These are phyloP conservation scores for Melanotus villosus DNA, from an alignment of 2,888 invertebrate species.

Conservation along the genomic window DNA sequence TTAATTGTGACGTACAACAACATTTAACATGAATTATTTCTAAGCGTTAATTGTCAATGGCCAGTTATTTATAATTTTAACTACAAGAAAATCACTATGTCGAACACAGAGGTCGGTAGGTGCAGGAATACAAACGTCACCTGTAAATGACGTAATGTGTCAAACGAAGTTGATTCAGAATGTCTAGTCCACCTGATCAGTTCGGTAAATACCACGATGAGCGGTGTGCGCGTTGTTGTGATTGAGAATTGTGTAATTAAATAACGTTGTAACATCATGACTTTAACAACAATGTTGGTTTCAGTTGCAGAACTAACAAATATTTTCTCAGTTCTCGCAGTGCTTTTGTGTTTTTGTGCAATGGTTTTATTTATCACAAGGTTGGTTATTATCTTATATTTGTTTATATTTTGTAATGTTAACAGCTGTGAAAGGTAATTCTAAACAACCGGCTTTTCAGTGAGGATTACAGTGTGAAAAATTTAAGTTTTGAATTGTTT, in stretches of 20 bases:
- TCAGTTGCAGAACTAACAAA: conserved; percentile 83
- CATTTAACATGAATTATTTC: not conserved
- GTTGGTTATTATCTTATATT: conserved; percentile 63
- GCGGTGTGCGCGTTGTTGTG: conserved; percentile 43
- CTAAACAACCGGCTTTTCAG: not conserved
- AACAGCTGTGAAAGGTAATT: too few relatives aligned
- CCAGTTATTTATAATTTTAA: not conserved
- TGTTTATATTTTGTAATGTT: not conserved
- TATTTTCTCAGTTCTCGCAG: conserved; percentile 82
- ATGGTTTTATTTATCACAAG: conserved; percentile 83
- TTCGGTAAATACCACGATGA: conserved; percentile 42
- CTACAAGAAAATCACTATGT: not conserved
- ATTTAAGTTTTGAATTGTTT: too few relatives aligned
- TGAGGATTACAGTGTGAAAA: too few relatives aligned
- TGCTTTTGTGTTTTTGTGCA: conserved; percentile 80
- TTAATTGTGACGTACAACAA: not conserved
- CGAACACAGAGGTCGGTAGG: not conserved
- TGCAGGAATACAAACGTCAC: not conserved
- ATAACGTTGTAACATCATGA: conserved; percentile 55
- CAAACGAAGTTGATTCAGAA: conserved; percentile 23
- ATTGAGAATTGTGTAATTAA: conserved; percentile 43
- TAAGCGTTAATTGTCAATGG: not conserved
- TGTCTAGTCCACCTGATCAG: conserved; percentile 27
- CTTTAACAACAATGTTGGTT: conserved; percentile 74
- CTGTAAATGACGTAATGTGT: conserved; percentile 42